Percentiles rank a stretch among this genome's conserved stretches.
phyloP scores from a whole-genome alignment of 2,888 invertebrate genomes.

The Leucozona laternaria region DNA sequence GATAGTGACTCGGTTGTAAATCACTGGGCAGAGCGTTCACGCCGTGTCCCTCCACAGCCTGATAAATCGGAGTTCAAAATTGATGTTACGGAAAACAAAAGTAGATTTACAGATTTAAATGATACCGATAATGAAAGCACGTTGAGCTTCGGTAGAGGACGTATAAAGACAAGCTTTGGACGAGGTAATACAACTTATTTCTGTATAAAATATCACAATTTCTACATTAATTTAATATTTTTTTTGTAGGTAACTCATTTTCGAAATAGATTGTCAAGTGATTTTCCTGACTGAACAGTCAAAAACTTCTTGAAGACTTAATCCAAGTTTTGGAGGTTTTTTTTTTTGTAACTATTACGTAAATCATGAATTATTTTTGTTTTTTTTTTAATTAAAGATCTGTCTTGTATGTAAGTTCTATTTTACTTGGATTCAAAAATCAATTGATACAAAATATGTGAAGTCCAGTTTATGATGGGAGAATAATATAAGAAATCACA shows the following conservation, averaged over 20 bases:
- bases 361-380: neutral
- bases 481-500: neutral
- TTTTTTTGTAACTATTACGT: neutral
- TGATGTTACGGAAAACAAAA: slow-evolving; percentile 48
- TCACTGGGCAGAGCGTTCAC: slow-evolving; percentile 77
- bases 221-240: neutral
- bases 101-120: slow-evolving; percentile 56
- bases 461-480: neutral
- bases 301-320: neutral
- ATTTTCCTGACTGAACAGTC: neutral
- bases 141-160: slow-evolving; percentile 77
- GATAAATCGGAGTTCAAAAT: slow-evolving; percentile 77
- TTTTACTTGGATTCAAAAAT: neutral
- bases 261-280: slow-evolving; percentile 34
- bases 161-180: slow-evolving; percentile 60
- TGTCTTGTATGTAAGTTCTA: neutral
- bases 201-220: neutral
- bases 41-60: slow-evolving; percentile 76
- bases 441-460: neutral
- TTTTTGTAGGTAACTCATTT: slow-evolving; percentile 53
- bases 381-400: neutral
- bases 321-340: neutral
- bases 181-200: slow-evolving; percentile 41
- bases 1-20: slow-evolving; percentile 65
- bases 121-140: slow-evolving; percentile 75